phyloP scores from a whole-genome alignment of 2,797 vertebrate genomes.

The Mionectes olivaceus region DNA sequence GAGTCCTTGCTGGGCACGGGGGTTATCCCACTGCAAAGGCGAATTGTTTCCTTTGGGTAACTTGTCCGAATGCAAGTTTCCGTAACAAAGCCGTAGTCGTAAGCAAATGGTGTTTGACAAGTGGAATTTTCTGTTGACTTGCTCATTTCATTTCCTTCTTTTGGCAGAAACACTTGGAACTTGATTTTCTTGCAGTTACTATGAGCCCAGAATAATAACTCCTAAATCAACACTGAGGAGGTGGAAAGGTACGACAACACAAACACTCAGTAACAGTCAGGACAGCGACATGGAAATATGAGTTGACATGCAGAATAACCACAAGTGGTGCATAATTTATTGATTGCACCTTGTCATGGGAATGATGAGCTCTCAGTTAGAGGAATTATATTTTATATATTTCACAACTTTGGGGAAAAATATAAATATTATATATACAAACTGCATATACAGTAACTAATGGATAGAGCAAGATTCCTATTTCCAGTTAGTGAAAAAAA shows the following conservation, averaged over 20 bases:
- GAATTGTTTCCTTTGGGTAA: slow-evolving; percentile 47
- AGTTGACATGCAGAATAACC: slow-evolving; percentile 77
- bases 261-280: slow-evolving; percentile 78
- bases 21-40: slow-evolving; percentile 15
- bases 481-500: slow-evolving; percentile 67
- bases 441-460: slow-evolving; percentile 73
- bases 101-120: slow-evolving; percentile 79
- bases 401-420: slow-evolving; percentile 75
- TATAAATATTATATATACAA: slow-evolving; percentile 79
- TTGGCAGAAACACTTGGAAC: slow-evolving; percentile 78
- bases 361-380: slow-evolving; percentile 77
- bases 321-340: slow-evolving; percentile 76
- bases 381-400: slow-evolving; percentile 78
- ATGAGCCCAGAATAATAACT: slow-evolving; percentile 78
- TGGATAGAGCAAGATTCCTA: slow-evolving; percentile 70
- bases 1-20: slow-evolving; percentile 35
- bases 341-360: slow-evolving; percentile 77
- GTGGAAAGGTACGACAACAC: slow-evolving; percentile 80
- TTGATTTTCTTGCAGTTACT: slow-evolving; percentile 77
- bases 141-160: slow-evolving; percentile 77
- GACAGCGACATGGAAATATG: slow-evolving; percentile 76
- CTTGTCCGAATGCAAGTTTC: slow-evolving; percentile 63
- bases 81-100: slow-evolving; percentile 70
- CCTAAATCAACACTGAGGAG: slow-evolving; percentile 77
- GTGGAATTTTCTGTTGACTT: slow-evolving; percentile 80